These are phyloP conservation scores for Characodon lateralis DNA, from an alignment of 2,797 vertebrate genomes.

Conservation along the genomic window DNA sequence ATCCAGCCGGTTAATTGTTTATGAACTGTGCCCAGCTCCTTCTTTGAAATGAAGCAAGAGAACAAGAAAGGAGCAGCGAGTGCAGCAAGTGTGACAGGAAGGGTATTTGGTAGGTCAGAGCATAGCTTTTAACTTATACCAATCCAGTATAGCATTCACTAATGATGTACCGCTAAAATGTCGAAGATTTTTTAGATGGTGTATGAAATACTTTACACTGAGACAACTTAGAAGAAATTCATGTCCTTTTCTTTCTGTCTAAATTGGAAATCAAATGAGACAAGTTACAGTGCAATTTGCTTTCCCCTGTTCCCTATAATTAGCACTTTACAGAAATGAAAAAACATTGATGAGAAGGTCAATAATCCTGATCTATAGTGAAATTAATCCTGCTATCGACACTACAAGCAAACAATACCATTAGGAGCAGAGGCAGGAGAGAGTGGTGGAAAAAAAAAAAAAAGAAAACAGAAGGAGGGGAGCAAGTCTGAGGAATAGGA, in stretches of 20 bases:
- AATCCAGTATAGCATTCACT: conserved; percentile 38
- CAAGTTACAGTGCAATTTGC: conserved; percentile 85
- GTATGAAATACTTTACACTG: conserved; percentile 49
- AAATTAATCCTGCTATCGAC: conserved; percentile 87
- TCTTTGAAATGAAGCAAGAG: conserved; percentile 64
- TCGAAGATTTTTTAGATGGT: conserved; percentile 35
- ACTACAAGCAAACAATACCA: conserved; percentile 83
- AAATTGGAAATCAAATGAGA: conserved; percentile 80
- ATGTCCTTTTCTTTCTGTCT: conserved; percentile 76
- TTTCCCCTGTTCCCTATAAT: conserved; percentile 82
- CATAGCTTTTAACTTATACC: conserved; percentile 52
- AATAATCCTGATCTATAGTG: conserved; percentile 86
- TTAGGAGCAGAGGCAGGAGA: conserved; percentile 75
- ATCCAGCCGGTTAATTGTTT: conserved; percentile 80
- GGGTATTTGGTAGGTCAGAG: conserved; percentile 59
- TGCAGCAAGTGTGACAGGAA: conserved; percentile 51
- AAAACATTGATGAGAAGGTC: conserved; percentile 84
- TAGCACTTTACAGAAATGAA: conserved; percentile 86
- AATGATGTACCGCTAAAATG: conserved; percentile 24
- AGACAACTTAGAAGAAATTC: conserved; percentile 68
- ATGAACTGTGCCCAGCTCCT: conserved; percentile 72
- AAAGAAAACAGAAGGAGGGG: conserved; percentile 52
- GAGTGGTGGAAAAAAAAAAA: conserved; percentile 22
- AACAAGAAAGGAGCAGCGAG: conserved; percentile 52
- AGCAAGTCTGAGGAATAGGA: conserved; percentile 72